Evolutionary conservation across 2,888 invertebrate species (phyloP).

Genomic region (Tryphoninae sp.): DNA sequence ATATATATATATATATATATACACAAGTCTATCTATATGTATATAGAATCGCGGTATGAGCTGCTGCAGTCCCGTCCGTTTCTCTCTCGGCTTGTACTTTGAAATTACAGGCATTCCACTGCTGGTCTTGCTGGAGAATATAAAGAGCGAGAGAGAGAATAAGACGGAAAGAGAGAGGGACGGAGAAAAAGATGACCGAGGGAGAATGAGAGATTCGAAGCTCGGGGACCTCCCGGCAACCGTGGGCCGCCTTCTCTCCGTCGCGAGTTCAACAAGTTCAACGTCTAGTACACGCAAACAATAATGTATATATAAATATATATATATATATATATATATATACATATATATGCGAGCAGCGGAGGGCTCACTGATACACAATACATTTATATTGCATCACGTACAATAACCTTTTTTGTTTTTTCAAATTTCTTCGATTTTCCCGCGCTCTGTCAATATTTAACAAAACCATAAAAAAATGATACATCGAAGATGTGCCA

Average conservation of each 20-base stretch:
- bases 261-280: slow-evolving; percentile 63
- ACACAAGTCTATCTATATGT: slow-evolving; percentile 21
- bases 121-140: slow-evolving; percentile 64
- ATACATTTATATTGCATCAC: not conserved
- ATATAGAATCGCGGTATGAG: slow-evolving; percentile 53
- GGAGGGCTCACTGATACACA: not conserved
- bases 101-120: slow-evolving; percentile 70
- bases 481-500: not conserved
- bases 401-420: not conserved
- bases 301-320: slow-evolving; percentile 54
- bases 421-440: not conserved
- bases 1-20: slow-evolving; percentile 34
- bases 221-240: slow-evolving; percentile 69
- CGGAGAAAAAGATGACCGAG: slow-evolving; percentile 47
- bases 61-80: slow-evolving; percentile 56
- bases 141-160: slow-evolving; percentile 40
- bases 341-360: not conserved
- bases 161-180: slow-evolving; percentile 30
- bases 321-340: slow-evolving; percentile 40
- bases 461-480: not conserved
- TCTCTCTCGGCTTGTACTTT: slow-evolving; percentile 65
- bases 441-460: not conserved
- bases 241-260: slow-evolving; percentile 63
- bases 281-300: slow-evolving; percentile 64
- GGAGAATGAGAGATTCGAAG: slow-evolving; percentile 66